Evolutionary conservation across 2,797 vertebrate genomes (phyloP).

Genomic region (Craterocephalus amniculus): DNA sequence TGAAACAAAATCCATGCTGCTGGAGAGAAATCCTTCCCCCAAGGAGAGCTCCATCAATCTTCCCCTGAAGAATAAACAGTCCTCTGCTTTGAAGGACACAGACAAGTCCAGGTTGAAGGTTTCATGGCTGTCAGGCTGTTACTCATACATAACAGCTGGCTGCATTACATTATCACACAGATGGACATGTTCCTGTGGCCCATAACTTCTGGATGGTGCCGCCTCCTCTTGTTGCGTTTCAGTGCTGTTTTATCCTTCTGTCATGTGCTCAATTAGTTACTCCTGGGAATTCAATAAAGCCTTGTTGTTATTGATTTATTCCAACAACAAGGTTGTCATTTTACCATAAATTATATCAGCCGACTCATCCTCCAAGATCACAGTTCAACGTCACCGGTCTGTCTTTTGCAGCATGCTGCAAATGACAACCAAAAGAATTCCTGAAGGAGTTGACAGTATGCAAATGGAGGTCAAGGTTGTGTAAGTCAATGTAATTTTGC

Average conservation of each 20-base stretch:
- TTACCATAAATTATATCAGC: constrained; percentile 41
- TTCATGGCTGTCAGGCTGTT: constrained; percentile 41
- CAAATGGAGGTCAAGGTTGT: constrained; percentile 67
- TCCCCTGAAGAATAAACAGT: constrained; percentile 54
- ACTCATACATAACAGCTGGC: constrained; percentile 60
- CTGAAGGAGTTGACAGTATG: constrained; percentile 63
- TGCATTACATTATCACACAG: constrained; percentile 58
- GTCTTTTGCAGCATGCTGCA: constrained; percentile 49
- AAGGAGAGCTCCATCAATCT: constrained; percentile 59
- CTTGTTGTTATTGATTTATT: constrained; percentile 38
- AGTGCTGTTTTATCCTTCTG: constrained; percentile 40
- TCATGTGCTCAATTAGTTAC: constrained; percentile 51
- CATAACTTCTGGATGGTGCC: constrained; percentile 51
- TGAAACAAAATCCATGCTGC: constrained; percentile 21
- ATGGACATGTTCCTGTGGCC: constrained; percentile 52
- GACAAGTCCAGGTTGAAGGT: constrained; percentile 47
- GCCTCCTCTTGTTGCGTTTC: constrained; percentile 38
- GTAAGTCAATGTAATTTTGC: constrained; percentile 63
- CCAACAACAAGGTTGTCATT: constrained; percentile 21
- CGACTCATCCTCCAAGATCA: constrained; percentile 23
- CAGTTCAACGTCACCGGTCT: constrained; percentile 25
- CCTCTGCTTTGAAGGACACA: constrained; percentile 66
- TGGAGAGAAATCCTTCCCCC: constrained; percentile 46
- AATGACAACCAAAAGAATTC: constrained; percentile 56
- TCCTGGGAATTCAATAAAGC: constrained; percentile 16